Evolutionary conservation across 2,888 invertebrate species (phyloP).

Genomic region (Phalera bucephala): DNA sequence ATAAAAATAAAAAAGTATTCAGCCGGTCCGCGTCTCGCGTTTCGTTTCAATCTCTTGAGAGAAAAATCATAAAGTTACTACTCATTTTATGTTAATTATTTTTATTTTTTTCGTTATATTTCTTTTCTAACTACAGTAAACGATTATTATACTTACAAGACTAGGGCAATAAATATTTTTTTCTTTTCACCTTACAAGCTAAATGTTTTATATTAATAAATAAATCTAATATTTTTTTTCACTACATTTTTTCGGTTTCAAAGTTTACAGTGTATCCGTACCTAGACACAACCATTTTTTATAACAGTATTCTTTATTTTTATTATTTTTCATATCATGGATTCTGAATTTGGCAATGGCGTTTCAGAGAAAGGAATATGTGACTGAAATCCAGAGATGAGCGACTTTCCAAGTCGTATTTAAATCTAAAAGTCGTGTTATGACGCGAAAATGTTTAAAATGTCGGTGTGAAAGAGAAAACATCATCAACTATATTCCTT

Average conservation of each 20-base stretch:
- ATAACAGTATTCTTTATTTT: constrained; percentile 73
- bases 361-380: constrained; percentile 44
- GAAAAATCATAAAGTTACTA: constrained; percentile 25
- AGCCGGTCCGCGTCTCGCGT: constrained; percentile 34
- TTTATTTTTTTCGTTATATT: constrained; percentile 34
- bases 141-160: constrained; percentile 65
- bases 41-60: constrained; percentile 31
- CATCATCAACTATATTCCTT: constrained; percentile 14
- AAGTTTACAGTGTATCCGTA: constrained; percentile 65
- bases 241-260: constrained; percentile 59
- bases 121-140: constrained; percentile 70
- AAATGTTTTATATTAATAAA: constrained; percentile 55
- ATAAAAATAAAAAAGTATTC: constrained; percentile 11
- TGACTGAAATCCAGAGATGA: constrained; percentile 39
- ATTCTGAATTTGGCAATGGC: constrained; percentile 72
- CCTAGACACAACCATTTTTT: constrained; percentile 76
- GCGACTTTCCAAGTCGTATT: constrained; percentile 41
- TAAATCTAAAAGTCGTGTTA: constrained; percentile 16
- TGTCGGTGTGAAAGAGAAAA: constrained; percentile 24
- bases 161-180: constrained; percentile 79
- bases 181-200: constrained; percentile 67
- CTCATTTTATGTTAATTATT: constrained; percentile 5
- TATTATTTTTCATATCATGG: constrained; percentile 50
- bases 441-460: constrained; percentile 29
- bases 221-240: constrained; percentile 71